Evolutionary conservation across 2,797 vertebrate species (phyloP).

Genomic region (Anas acuta): DNA sequence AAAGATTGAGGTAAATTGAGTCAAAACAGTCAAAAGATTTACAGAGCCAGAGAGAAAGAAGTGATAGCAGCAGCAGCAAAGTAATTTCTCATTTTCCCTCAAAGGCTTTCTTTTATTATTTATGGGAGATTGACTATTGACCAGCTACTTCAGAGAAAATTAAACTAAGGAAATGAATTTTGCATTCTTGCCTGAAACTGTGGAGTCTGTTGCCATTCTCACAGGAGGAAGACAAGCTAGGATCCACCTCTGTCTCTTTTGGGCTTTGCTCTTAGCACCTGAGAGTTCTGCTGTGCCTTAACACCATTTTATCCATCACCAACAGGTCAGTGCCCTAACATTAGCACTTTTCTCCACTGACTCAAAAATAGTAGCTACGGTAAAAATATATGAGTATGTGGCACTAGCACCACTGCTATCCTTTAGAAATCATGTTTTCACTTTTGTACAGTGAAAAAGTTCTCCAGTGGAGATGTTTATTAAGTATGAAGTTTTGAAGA

Average conservation of each 20-base stretch:
- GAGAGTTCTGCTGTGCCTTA: neutral
- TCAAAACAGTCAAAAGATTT: neutral
- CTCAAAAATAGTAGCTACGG: neutral
- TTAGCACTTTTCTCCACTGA: neutral
- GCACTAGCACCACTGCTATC: neutral
- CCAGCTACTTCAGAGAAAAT: neutral
- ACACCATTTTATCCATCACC: neutral
- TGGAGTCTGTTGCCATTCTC: neutral
- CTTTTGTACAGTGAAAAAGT: neutral
- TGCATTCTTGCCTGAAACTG: neutral
- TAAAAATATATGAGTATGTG: neutral
- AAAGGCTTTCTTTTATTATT: neutral
- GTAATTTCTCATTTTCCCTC: neutral
- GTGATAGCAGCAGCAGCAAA: neutral
- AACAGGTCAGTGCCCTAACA: neutral
- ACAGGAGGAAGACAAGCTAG: neutral
- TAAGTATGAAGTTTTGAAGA: neutral
- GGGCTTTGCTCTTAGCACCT: neutral
- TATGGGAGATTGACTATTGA: neutral
- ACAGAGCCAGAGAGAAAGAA: neutral
- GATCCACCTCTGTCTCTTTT: neutral
- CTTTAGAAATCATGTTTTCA: neutral
- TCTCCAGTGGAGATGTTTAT: neutral
- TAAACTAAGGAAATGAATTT: neutral
- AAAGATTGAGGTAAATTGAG: neutral